Conservation (phyloP, 2,797 vertebrate species). For the Cuniculus paca region DNA sequence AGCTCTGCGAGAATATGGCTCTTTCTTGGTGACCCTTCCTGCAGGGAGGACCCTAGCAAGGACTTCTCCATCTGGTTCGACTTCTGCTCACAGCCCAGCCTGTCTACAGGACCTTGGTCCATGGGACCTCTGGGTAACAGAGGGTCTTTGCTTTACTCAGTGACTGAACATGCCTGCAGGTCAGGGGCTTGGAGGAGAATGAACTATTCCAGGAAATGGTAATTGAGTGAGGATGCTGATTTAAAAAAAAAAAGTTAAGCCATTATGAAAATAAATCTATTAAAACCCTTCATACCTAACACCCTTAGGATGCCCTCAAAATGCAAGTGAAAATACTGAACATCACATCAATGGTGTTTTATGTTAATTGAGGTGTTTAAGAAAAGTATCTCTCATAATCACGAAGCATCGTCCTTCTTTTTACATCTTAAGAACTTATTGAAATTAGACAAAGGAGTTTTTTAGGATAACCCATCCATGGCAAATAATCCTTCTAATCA, state of each 20-base stretch:
- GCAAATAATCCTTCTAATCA: slow-evolving; percentile 50
- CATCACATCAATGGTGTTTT: neutral
- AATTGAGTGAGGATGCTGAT: neutral
- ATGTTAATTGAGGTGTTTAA: neutral
- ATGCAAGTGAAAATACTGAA: slow-evolving; percentile 33
- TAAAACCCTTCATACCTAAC: neutral
- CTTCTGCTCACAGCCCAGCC: too few species aligned
- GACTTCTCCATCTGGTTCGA: neutral
- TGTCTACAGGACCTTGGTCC: too few species aligned
- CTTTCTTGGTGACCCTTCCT: neutral
- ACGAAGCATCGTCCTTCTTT: neutral
- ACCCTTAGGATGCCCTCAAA: neutral
- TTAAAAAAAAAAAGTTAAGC: neutral
- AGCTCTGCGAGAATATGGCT: too few species aligned
- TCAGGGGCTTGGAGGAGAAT: neutral
- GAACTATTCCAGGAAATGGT: slow-evolving; percentile 24
- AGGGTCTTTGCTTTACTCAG: neutral
- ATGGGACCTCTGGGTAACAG: neutral
- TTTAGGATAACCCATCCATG: neutral
- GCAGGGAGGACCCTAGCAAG: neutral
- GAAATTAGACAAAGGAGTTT: neutral
- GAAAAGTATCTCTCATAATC: neutral
- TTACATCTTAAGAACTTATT: slow-evolving; percentile 17
- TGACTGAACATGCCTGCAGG: neutral
- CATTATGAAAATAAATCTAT: neutral